Evolutionary conservation across 2,113 vertebrate genomes (phyloP).

Genomic region (Typhlomys cinereus): DNA sequence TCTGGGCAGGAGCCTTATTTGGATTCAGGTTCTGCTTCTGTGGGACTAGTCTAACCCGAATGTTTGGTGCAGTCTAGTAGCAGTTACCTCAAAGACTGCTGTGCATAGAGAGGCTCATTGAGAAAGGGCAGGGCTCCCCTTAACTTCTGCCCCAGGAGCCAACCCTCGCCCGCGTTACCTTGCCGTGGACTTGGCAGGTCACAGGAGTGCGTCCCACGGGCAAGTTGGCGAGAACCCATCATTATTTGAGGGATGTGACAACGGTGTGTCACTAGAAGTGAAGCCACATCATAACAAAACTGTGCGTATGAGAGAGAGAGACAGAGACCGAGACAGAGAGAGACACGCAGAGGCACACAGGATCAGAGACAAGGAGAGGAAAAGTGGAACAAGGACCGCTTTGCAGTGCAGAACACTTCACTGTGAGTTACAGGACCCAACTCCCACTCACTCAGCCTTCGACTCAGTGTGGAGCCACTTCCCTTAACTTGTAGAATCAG

Average conservation of each 20-base stretch:
- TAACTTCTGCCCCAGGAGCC: background rate
- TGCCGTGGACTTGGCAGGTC: background rate
- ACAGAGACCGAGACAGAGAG: background rate
- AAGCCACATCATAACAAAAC: background rate
- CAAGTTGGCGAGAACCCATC: background rate
- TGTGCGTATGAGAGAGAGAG: background rate
- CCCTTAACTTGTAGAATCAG: background rate
- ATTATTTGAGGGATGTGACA: background rate
- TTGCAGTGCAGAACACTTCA: background rate
- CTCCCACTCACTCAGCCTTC: background rate
- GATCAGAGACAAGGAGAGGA: background rate
- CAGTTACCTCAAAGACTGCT: background rate
- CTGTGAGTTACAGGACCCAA: background rate
- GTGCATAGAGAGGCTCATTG: background rate
- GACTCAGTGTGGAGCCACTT: background rate
- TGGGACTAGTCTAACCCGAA: no score
- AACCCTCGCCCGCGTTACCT: background rate
- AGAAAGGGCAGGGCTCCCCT: background rate
- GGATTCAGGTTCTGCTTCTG: fast-evolving
- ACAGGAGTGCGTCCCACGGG: background rate
- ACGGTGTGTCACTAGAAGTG: background rate
- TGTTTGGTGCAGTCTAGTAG: no score
- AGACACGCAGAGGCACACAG: background rate
- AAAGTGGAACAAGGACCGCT: background rate
- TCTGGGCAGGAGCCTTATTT: background rate